Percentiles rank a stretch among this genome's conserved stretches.
Conservation (phyloP, 2,888 invertebrate species). For the Pogonocherus hispidulus region DNA sequence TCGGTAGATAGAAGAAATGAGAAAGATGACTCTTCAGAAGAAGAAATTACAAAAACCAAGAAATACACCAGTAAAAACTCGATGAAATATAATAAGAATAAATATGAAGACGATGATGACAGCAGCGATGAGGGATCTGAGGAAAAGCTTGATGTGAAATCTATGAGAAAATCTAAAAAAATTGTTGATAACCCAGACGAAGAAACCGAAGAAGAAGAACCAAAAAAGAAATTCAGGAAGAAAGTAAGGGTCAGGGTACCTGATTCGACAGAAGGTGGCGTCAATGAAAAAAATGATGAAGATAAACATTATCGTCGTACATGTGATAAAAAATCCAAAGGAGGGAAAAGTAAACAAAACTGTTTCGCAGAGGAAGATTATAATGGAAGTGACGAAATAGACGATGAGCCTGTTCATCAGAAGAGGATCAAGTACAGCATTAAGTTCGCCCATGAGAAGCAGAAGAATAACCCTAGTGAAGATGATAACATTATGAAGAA, state of each 20-base stretch:
- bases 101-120: neutral
- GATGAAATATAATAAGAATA: too few relatives aligned
- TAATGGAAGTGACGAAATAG: slow-evolving; percentile 38
- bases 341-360: neutral
- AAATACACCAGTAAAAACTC: too few relatives aligned
- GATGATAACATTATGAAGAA: slow-evolving; percentile 52
- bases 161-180: neutral
- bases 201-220: neutral
- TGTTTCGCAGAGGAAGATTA: neutral
- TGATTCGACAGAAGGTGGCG: slow-evolving; percentile 32
- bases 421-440: slow-evolving; percentile 56
- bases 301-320: slow-evolving; percentile 11
- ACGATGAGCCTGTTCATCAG: slow-evolving; percentile 41
- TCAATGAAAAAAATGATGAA: slow-evolving; percentile 44
- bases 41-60: neutral
- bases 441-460: slow-evolving; percentile 61
- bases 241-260: neutral
- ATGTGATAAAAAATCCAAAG: slow-evolving; percentile 9
- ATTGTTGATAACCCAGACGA: neutral
- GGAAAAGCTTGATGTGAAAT: neutral
- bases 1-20: neutral
- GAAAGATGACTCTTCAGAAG: neutral
- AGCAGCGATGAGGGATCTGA: neutral
- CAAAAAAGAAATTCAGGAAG: slow-evolving; percentile 1
- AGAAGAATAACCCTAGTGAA: slow-evolving; percentile 47